A percentile compares a stretch with the other conserved stretches of the same genome.
These are phyloP conservation scores for Actinia tenebrosa DNA, from an alignment of 64 coral and sea anemone species.

Conservation along the genomic window DNA sequence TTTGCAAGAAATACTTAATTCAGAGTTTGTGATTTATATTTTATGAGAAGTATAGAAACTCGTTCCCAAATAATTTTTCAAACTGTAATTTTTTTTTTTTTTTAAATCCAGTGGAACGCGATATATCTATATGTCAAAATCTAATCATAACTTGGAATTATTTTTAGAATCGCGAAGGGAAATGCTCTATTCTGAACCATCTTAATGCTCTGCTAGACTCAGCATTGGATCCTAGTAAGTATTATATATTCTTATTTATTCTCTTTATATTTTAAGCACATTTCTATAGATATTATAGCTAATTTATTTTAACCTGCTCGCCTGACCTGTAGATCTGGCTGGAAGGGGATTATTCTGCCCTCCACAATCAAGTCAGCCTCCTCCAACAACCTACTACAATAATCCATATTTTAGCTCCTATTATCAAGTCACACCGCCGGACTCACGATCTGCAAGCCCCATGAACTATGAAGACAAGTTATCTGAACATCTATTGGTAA, in stretches of 20 bases:
- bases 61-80: not conserved
- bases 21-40: not conserved
- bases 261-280: not conserved
- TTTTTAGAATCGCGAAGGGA: slow-evolving; percentile 25
- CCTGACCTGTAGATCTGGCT: not conserved
- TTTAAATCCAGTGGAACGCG: not conserved
- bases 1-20: not conserved
- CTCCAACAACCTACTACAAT: not conserved
- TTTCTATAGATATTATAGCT: not conserved
- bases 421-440: slow-evolving; percentile 45
- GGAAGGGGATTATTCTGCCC: not conserved
- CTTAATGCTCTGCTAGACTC: slow-evolving; percentile 61
- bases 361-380: not conserved
- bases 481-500: slow-evolving; percentile 41
- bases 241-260: not conserved
- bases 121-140: not conserved
- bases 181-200: slow-evolving; percentile 43
- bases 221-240: slow-evolving; percentile 65
- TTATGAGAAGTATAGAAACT: slow-evolving; percentile 1
- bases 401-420: slow-evolving; percentile 9
- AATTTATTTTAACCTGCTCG: not conserved
- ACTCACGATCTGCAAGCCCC: slow-evolving; percentile 52
- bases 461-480: slow-evolving; percentile 42
- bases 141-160: not conserved
- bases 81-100: not conserved